Evolutionary conservation across 2,888 invertebrate genomes (phyloP).

Genomic region (Heteromyza rotundicornis): DNA sequence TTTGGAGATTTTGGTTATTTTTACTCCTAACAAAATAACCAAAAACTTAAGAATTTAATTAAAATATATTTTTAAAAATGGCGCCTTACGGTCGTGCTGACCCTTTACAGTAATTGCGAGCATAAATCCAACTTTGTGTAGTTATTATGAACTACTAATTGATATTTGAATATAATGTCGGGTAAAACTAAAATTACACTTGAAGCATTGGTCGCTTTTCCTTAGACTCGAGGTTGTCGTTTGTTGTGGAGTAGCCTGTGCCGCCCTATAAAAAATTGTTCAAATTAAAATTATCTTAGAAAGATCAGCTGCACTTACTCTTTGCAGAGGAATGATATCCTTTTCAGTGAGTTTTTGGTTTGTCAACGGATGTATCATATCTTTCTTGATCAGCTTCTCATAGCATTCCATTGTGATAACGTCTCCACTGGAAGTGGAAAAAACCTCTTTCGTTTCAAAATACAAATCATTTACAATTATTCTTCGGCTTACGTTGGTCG

Average conservation of each 20-base stretch:
- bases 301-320: slow-evolving; percentile 65
- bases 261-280: slow-evolving; percentile 73
- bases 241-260: slow-evolving; percentile 90
- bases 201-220: slow-evolving; percentile 84
- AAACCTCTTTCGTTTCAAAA: neutral
- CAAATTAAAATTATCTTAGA: neutral
- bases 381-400: slow-evolving; percentile 94
- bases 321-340: slow-evolving; percentile 90
- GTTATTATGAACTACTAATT: neutral
- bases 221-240: slow-evolving; percentile 81
- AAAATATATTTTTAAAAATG: too few species aligned
- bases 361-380: slow-evolving; percentile 95
- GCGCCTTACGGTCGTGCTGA: too few species aligned
- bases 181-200: slow-evolving; percentile 66
- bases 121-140: too few species aligned
- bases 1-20: too few species aligned
- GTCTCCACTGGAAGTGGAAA: slow-evolving; percentile 75
- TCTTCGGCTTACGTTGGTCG: slow-evolving; percentile 85
- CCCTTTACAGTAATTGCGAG: too few species aligned
- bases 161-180: neutral
- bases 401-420: slow-evolving; percentile 96
- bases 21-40: too few species aligned
- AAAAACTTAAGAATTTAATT: too few species aligned
- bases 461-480: too few species aligned
- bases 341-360: slow-evolving; percentile 82